Evolutionary conservation across 2,113 vertebrate species (phyloP).

Genomic region (Cyanoderma ruficeps): DNA sequence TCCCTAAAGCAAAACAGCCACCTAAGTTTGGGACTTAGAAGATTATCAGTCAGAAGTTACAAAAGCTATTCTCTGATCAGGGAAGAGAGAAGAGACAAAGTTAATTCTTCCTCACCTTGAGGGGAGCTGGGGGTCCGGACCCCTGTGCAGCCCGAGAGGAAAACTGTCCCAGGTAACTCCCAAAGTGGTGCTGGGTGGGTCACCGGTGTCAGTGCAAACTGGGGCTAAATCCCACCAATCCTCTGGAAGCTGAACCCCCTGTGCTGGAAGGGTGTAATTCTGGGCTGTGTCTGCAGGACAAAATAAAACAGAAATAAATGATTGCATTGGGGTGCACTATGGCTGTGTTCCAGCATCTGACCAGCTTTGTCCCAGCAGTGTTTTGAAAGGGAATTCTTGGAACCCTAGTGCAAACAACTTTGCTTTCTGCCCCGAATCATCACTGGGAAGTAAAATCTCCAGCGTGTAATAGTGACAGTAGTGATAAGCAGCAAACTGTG

Average conservation of each 20-base stretch:
- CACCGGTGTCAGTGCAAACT: slow-evolving; percentile 4
- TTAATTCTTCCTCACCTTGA: slow-evolving; percentile 14
- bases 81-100: slow-evolving; percentile 32
- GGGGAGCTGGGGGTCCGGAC: background rate
- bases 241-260: background rate
- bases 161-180: background rate
- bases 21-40: slow-evolving; percentile 48
- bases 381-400: background rate
- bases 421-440: background rate
- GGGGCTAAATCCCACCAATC: background rate
- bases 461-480: background rate
- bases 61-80: slow-evolving; percentile 38
- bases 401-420: background rate
- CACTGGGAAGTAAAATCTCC: background rate
- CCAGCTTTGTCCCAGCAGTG: background rate
- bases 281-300: background rate
- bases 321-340: background rate
- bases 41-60: slow-evolving; percentile 42
- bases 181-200: slow-evolving; percentile 35
- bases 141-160: background rate
- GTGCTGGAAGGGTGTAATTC: background rate
- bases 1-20: slow-evolving; percentile 67
- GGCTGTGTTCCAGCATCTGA: background rate
- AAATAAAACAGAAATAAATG: background rate
- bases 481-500: background rate